A percentile compares a stretch with the other conserved stretches of the same genome.
These are phyloP conservation scores for Kudoa iwatai DNA, from an alignment of 30 jellyfish, hydroid and myxozoan species.

Conservation along the genomic window DNA sequence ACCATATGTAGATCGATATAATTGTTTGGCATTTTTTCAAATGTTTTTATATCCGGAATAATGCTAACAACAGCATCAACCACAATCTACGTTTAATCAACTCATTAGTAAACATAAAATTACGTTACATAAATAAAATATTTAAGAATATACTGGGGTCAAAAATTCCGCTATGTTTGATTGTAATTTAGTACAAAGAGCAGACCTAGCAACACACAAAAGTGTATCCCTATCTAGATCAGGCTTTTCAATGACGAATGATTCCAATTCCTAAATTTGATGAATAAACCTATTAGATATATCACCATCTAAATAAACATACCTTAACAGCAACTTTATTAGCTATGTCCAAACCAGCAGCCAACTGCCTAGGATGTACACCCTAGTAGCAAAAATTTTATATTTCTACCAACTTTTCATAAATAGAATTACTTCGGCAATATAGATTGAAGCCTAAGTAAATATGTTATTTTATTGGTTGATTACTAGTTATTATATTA, in stretches of 20 bases:
- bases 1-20: conserved; percentile 64
- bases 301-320: background rate
- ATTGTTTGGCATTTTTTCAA: conserved; percentile 11
- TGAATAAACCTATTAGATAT: background rate
- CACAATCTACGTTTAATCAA: conserved; percentile 9
- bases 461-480: background rate
- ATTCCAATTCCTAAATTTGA: background rate
- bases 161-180: conserved; percentile 49
- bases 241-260: conserved; percentile 10
- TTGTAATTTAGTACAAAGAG: conserved; percentile 50
- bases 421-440: conserved; percentile 2
- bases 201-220: conserved; percentile 69
- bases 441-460: conserved; percentile 1
- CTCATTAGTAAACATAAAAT: background rate
- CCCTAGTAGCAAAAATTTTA: conserved; percentile 8
- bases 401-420: background rate
- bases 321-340: conserved; percentile 42
- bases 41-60: conserved; percentile 10
- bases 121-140: background rate
- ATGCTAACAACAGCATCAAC: conserved; percentile 93
- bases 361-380: conserved; percentile 59
- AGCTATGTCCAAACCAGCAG: conserved; percentile 82
- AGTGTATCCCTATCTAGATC: conserved; percentile 33
- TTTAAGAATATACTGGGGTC: background rate
- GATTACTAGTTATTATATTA: background rate